Conservation (phyloP, 1,140 invertebrate genomes). For the Scaptomyza hsui region DNA sequence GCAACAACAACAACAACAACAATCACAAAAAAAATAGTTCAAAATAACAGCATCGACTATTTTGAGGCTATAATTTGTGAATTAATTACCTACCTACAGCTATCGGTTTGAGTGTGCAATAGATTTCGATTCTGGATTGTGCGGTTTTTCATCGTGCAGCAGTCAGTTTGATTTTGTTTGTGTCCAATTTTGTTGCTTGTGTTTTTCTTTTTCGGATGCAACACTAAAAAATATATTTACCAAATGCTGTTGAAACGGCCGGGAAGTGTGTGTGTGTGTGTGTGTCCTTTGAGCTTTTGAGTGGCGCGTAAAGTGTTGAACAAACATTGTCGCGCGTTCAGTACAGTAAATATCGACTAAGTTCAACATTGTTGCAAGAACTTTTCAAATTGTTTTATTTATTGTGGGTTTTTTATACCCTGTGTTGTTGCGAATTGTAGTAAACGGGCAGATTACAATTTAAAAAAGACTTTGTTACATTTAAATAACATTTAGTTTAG, state of each 20-base stretch:
- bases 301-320: constrained; percentile 38
- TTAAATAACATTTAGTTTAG: too few species aligned
- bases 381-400: constrained; percentile 18
- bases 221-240: constrained; percentile 21
- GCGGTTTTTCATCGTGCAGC: neutral
- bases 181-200: neutral
- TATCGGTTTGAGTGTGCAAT: constrained; percentile 18
- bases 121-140: constrained; percentile 11
- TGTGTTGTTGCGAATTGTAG: neutral
- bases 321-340: constrained; percentile 31
- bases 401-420: neutral
- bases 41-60: constrained; percentile 25
- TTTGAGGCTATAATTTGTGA: constrained; percentile 31
- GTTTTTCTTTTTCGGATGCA: constrained; percentile 5
- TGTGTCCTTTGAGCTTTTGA: constrained; percentile 29
- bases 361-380: constrained; percentile 28
- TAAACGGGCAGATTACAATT: too few species aligned
- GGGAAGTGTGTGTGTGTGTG: constrained; percentile 12
- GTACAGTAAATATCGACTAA: constrained; percentile 36
- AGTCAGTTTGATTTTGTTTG: neutral
- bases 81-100: constrained; percentile 38
- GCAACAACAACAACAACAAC: constrained; percentile 4
- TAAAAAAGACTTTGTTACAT: too few species aligned
- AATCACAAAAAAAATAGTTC: constrained; percentile 1
- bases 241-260: neutral